These are phyloP conservation scores for Erythrocercus mccallii DNA, from an alignment of 2,113 vertebrate genomes.

Conservation along the genomic window DNA sequence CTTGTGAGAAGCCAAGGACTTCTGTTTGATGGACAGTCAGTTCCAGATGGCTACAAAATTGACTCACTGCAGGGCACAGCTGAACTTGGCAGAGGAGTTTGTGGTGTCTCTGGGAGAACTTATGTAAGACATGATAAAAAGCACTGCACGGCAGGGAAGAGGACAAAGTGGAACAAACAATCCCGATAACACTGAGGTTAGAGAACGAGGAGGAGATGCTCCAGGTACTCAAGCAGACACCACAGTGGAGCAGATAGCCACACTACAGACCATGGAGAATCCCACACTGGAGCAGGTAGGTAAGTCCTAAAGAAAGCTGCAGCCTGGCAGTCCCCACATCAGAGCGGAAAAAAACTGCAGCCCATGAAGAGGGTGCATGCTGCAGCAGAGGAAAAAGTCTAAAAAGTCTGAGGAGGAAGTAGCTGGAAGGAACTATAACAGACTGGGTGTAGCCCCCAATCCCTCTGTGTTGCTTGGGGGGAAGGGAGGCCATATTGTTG, in stretches of 20 bases:
- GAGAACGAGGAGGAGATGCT: neutral
- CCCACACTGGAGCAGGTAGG: neutral
- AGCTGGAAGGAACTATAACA: neutral
- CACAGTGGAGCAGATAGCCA: neutral
- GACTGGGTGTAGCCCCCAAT: neutral
- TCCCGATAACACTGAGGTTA: neutral
- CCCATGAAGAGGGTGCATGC: fast-evolving
- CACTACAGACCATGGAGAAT: neutral
- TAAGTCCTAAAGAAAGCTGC: neutral
- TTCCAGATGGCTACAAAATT: neutral
- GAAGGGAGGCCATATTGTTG: neutral
- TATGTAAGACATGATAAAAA: neutral
- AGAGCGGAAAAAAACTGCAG: neutral
- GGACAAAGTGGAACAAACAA: neutral
- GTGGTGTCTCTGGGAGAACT: neutral
- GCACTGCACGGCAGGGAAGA: neutral
- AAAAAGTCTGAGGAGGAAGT: neutral
- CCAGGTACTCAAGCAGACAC: fast-evolving
- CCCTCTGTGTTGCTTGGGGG: neutral
- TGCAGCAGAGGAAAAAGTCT: neutral
- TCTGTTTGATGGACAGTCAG: fast-evolving
- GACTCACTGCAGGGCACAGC: neutral
- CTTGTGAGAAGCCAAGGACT: neutral
- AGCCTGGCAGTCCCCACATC: fast-evolving
- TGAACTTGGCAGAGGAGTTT: neutral